phyloP scores from a whole-genome alignment of 2,797 vertebrate species.

The Cyprinella venusta region DNA sequence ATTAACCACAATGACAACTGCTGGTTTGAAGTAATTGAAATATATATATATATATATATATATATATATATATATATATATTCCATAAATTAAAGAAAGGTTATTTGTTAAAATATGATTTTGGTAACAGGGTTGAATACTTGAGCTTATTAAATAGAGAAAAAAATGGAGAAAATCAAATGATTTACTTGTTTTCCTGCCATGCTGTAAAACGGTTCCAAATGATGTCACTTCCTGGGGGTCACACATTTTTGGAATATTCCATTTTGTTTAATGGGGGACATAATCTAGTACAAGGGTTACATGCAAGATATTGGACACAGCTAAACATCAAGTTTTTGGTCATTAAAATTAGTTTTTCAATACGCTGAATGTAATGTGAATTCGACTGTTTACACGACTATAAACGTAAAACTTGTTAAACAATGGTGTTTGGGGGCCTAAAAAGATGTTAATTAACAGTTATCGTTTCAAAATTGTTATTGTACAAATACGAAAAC shows the following conservation, averaged over 20 bases:
- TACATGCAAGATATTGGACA: background rate
- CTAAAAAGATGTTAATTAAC: background rate
- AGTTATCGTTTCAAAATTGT: background rate
- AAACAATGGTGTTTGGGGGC: background rate
- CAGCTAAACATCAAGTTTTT: background rate
- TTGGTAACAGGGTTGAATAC: background rate
- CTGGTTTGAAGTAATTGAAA: background rate
- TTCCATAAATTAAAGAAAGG: too few relatives aligned
- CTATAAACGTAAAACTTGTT: background rate
- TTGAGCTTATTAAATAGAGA: background rate
- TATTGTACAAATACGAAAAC: background rate
- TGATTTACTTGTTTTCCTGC: background rate
- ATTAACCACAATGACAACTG: background rate
- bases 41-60: too few relatives aligned
- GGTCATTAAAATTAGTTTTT: background rate
- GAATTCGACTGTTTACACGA: background rate
- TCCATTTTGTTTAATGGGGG: background rate
- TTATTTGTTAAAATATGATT: background rate
- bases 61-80: too few relatives aligned
- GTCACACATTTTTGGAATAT: slow-evolving; percentile 1
- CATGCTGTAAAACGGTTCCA: background rate
- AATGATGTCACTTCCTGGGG: background rate
- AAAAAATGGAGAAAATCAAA: background rate
- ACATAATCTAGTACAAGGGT: background rate
- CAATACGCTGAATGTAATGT: background rate